These are phyloP conservation scores for Tadarida brasiliensis DNA, from an alignment of 2,797 vertebrate genomes.

Conservation along the genomic window DNA sequence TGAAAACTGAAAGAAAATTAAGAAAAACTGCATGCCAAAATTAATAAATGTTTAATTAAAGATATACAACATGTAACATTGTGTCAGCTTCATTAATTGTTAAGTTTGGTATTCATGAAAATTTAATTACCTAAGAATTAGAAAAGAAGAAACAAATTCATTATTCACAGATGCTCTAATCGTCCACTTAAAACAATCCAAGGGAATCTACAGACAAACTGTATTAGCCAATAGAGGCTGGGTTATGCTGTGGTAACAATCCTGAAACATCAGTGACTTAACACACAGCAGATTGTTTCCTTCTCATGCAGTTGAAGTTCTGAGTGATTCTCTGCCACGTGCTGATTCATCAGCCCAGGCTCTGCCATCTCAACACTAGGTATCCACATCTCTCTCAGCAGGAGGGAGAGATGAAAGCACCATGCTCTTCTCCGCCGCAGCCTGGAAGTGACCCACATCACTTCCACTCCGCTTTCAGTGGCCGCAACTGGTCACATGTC, in stretches of 20 bases:
- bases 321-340: background rate
- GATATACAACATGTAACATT: conserved; percentile 66
- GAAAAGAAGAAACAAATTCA: conserved; percentile 69
- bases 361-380: background rate
- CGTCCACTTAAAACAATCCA: conserved; percentile 41
- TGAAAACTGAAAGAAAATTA: conserved; percentile 53
- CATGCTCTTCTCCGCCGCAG: background rate
- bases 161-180: conserved; percentile 57
- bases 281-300: background rate
- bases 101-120: conserved; percentile 80
- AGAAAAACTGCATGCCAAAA: conserved; percentile 72
- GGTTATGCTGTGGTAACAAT: background rate
- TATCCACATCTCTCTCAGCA: background rate
- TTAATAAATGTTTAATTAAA: conserved; percentile 78
- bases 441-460: background rate
- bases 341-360: background rate
- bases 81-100: conserved; percentile 79
- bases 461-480: background rate
- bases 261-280: background rate
- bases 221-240: background rate
- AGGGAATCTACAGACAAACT: conserved; percentile 1
- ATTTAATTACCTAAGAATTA: conserved; percentile 75
- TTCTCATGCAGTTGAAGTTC: background rate
- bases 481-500: background rate
- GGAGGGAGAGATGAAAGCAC: background rate